phyloP scores from a whole-genome alignment of 1,140 invertebrate species.

The Drosophila nannoptera region DNA sequence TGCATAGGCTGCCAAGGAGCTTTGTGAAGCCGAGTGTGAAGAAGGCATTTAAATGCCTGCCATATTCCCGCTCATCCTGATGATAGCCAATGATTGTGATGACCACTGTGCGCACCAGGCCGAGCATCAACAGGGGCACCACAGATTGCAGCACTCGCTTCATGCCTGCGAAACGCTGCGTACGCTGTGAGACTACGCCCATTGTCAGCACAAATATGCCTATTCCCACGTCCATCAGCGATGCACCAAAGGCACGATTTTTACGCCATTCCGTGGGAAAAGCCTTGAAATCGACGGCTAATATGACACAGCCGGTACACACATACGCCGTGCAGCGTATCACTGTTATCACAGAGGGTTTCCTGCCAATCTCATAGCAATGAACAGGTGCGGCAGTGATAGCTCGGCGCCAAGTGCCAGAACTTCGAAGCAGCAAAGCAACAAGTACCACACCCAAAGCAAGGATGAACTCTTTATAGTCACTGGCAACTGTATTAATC shows the following conservation, averaged over 20 bases:
- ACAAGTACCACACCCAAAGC: not conserved
- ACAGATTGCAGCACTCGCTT: slow-evolving; percentile 75
- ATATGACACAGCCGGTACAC: slow-evolving; percentile 89
- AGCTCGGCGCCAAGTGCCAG: not conserved
- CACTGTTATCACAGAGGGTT: slow-evolving; percentile 58
- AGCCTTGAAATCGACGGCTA: slow-evolving; percentile 94
- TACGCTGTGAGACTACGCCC: slow-evolving; percentile 84
- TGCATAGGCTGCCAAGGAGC: slow-evolving; percentile 82
- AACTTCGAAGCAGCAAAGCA: slow-evolving; percentile 3
- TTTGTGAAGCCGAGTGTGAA: slow-evolving; percentile 92
- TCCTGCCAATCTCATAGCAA: slow-evolving; percentile 38
- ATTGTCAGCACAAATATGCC: slow-evolving; percentile 93
- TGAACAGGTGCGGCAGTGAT: not conserved
- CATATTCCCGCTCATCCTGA: slow-evolving; percentile 94
- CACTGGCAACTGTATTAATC: slow-evolving; percentile 31
- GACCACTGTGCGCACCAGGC: slow-evolving; percentile 84
- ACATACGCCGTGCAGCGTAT: slow-evolving; percentile 86
- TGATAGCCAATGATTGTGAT: slow-evolving; percentile 88
- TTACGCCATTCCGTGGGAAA: slow-evolving; percentile 93
- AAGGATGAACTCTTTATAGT: slow-evolving; percentile 21
- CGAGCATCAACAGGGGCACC: slow-evolving; percentile 84
- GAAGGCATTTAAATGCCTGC: slow-evolving; percentile 98
- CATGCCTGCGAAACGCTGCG: slow-evolving; percentile 61
- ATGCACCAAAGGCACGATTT: slow-evolving; percentile 91
- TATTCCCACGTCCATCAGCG: slow-evolving; percentile 97